Base-by-base conservation (phyloP, 2,888 invertebrate species). In the Drosophila merina region DNA sequence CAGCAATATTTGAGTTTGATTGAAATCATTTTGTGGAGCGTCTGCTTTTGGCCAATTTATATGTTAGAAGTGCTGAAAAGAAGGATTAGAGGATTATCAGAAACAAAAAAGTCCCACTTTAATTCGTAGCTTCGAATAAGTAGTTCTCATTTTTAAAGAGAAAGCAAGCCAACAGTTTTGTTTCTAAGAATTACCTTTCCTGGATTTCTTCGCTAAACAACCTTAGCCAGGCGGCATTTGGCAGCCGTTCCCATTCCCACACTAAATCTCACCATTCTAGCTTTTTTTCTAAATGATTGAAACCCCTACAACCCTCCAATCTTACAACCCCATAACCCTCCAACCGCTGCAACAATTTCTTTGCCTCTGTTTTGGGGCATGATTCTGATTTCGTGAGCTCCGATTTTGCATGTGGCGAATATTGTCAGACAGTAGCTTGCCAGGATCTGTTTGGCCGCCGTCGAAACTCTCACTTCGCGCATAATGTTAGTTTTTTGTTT, bases 1-100 rank as follows among this genome's bases (percentile, higher is more conserved):
- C 52, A 28, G 20, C 51, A 52, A 9, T 55, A 59, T 44, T 59
- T 72, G 28, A 6, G 38, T 60, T 42, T 64, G 77, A 77, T 83
- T 75, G 77, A 79, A 83, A 77, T 70, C 72, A 64, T 36, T 70
- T 77, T 77, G 28, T 44, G 26, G 44, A 63, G 26, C 14, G 57
- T 52, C n/a, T n/a, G 28, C 54, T 14, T 1, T 33, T 33, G 33
- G 33, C 33, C 33, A 33, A 33, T 33, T 33, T 33, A 4, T 33
- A n/a, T 33, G 10, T n/a, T 33, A n/a, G 10, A 10, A 10, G n/a
- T 33, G 33, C 8, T 10, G 4, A 33, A n/a, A 5, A 12, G 36
- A 5, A 36, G 36, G 36, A 36, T 36, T 36, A n/a, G 6, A 36
- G n/a, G 36, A 36, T 36, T n/a, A 36, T 5, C 36, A 36, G 36